Evolutionary conservation across 2,797 vertebrate species (phyloP).

Genomic region (Columba guinea): DNA sequence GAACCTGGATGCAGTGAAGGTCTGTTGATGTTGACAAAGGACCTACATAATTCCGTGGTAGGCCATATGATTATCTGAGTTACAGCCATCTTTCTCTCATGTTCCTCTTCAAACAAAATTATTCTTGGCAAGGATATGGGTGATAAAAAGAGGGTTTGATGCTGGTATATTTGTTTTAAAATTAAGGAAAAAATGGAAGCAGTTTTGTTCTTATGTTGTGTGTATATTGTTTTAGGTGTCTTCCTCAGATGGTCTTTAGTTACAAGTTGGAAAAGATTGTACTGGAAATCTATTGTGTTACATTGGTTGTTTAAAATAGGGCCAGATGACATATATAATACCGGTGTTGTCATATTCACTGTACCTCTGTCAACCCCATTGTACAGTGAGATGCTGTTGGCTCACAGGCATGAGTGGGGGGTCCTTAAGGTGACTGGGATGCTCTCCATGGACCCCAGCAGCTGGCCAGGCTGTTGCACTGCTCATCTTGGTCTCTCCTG

Average conservation of each 20-base stretch:
- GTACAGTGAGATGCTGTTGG: neutral
- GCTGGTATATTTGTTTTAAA: neutral
- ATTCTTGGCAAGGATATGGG: neutral
- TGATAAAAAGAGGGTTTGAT: neutral
- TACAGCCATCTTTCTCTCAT: neutral
- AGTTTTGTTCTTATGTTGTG: neutral
- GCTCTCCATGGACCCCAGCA: neutral
- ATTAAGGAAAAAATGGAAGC: neutral
- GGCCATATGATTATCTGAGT: neutral
- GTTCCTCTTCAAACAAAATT: neutral
- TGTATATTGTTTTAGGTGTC: neutral
- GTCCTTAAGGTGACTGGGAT: rapidly evolving
- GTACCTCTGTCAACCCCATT: neutral
- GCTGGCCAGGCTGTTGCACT: neutral
- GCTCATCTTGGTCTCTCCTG: neutral
- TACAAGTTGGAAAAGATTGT: neutral
- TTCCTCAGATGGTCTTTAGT: neutral
- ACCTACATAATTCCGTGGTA: neutral
- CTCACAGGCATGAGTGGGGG: neutral
- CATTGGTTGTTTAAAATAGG: neutral
- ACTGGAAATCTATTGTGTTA: neutral
- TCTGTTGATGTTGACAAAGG: neutral
- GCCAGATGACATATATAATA: neutral
- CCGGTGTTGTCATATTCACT: neutral
- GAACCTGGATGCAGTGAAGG: neutral